Evolutionary conservation across 1,140 invertebrate species (phyloP).

Genomic region (Dreissena polymorpha): DNA sequence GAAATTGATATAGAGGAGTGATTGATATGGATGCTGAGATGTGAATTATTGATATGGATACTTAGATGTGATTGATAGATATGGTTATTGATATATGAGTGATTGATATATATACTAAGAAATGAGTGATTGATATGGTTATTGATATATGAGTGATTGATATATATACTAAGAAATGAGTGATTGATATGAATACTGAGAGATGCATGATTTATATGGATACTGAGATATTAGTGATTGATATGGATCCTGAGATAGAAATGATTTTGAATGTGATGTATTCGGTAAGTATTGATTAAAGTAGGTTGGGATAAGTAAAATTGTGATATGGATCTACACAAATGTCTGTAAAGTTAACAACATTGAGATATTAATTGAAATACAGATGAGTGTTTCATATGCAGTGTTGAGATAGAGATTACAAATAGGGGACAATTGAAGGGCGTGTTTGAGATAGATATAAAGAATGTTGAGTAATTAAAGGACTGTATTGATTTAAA

Average conservation of each 20-base stretch:
- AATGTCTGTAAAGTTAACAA: too few relatives aligned
- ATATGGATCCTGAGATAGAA: conserved; percentile 26
- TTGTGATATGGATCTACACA: too few relatives aligned
- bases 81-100: conserved; percentile 24
- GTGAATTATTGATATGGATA: conserved; percentile 76
- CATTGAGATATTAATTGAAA: too few relatives aligned
- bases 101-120: conserved; percentile 78
- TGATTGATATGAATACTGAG: background rate
- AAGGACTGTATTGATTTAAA: conserved; percentile 52
- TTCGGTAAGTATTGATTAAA: too few relatives aligned
- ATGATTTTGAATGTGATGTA: conserved; percentile 76
- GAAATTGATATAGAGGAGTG: conserved; percentile 78
- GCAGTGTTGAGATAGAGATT: too few relatives aligned
- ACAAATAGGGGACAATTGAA: too few relatives aligned
- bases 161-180: too few relatives aligned
- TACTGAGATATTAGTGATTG: conserved; percentile 76
- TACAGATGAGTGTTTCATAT: too few relatives aligned
- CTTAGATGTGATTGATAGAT: conserved; percentile 44
- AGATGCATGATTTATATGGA: conserved; percentile 73
- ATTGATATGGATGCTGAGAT: too few relatives aligned
- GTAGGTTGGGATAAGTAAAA: too few relatives aligned
- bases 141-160: conserved; percentile 62
- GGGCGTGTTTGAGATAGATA: conserved; percentile 69
- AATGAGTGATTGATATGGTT: conserved; percentile 60
- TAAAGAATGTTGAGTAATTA: too few relatives aligned